Percentiles rank a stretch among this genome's conserved stretches.
phyloP scores from a whole-genome alignment of 2,113 vertebrate genomes.

The Pristiophorus japonicus region DNA sequence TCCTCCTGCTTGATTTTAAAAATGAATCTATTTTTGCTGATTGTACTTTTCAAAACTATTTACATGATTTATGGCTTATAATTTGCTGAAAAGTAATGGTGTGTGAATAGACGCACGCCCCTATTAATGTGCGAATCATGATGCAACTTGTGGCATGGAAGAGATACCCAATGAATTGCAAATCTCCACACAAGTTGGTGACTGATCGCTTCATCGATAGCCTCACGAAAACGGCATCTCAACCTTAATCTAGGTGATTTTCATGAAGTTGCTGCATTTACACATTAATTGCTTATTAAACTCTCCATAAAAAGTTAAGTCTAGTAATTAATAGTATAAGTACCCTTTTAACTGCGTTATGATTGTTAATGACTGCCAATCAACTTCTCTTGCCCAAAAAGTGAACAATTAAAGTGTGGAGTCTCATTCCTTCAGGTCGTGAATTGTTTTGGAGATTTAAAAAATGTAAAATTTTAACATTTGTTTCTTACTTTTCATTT shows the following conservation, averaged over 20 bases:
- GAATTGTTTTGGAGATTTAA: too few species aligned
- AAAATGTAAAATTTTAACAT: neutral
- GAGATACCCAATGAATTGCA: neutral
- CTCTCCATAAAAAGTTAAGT: neutral
- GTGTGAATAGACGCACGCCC: too few species aligned
- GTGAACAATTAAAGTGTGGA: too few species aligned
- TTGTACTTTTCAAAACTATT: neutral
- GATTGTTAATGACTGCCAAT: too few species aligned
- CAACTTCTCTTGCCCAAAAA: too few species aligned
- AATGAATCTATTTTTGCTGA: neutral
- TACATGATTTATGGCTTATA: neutral
- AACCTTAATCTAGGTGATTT: neutral
- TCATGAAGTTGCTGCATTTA: neutral
- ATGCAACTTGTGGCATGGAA: neutral
- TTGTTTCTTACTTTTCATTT: neutral
- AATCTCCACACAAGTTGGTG: neutral
- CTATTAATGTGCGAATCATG: too few species aligned
- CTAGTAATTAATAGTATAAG: too few species aligned
- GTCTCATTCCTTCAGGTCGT: too few species aligned
- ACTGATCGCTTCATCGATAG: neutral
- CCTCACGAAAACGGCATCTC: neutral
- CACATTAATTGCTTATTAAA: neutral
- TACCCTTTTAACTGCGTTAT: too few species aligned
- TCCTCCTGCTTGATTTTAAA: neutral
- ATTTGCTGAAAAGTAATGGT: neutral